A percentile compares a stretch with the other conserved stretches of the same genome.
Evolutionary conservation across 1,140 invertebrate genomes (phyloP).

Genomic region (Bombus impatiens): DNA sequence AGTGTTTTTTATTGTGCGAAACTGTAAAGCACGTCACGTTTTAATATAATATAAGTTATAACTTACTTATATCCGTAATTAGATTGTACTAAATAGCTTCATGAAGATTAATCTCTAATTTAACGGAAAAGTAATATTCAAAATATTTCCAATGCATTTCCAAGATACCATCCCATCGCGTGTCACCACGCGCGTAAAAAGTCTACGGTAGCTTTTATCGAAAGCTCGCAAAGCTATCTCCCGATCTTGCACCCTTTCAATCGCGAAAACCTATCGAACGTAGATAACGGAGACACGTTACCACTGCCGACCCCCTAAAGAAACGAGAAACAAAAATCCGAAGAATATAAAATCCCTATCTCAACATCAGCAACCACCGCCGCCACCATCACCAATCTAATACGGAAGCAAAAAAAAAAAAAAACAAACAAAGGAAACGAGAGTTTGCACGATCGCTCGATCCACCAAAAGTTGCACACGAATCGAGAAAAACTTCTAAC

Average conservation of each 20-base stretch:
- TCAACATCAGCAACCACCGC: background rate
- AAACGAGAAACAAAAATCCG: slow-evolving; percentile 11
- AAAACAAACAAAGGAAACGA: slow-evolving; percentile 13
- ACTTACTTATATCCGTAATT: too few species aligned
- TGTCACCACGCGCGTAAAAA: too few species aligned
- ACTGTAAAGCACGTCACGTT: too few species aligned
- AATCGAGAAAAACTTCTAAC: slow-evolving; percentile 65
- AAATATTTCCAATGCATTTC: background rate
- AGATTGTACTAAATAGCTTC: too few species aligned
- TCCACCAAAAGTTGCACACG: slow-evolving; percentile 62
- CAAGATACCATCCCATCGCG: too few species aligned
- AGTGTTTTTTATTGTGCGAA: too few species aligned
- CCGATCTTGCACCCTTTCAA: slow-evolving; percentile 58
- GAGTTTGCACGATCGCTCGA: slow-evolving; percentile 52
- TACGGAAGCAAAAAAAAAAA: background rate
- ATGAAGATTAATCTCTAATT: background rate
- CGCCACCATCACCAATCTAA: background rate
- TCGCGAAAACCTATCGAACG: slow-evolving; percentile 22
- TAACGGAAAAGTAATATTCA: background rate
- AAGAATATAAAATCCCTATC: slow-evolving; percentile 11
- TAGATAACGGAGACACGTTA: background rate
- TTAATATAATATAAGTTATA: too few species aligned
- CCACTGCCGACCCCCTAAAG: too few species aligned
- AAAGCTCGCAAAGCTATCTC: slow-evolving; percentile 56
- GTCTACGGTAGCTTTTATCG: slow-evolving; percentile 33